Conservation (phyloP, 2,888 invertebrate species). For the Tachina fera region DNA sequence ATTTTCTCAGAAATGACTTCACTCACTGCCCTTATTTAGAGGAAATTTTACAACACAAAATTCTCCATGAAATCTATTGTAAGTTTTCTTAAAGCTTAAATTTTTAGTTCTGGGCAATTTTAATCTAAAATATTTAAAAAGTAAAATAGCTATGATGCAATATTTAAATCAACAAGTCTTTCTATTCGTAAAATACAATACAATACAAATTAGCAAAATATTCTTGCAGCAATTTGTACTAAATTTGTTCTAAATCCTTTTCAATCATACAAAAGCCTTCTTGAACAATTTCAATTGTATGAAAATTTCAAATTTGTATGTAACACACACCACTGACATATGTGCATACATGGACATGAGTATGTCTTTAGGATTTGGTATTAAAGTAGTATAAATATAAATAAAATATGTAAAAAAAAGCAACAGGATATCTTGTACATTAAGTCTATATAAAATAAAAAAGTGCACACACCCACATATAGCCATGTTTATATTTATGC, state of each 20-base stretch:
- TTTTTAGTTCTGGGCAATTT: too few relatives aligned
- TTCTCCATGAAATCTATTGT: too few relatives aligned
- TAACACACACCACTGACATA: background rate
- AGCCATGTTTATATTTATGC: background rate
- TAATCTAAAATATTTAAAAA: too few relatives aligned
- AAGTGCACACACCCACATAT: background rate
- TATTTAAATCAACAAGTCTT: too few relatives aligned
- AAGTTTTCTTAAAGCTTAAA: too few relatives aligned
- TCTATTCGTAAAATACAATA: too few relatives aligned
- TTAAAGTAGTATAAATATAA: background rate
- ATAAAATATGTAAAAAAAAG: constrained; percentile 39
- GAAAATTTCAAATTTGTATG: constrained; percentile 12
- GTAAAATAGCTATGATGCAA: too few relatives aligned
- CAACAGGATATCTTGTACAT: constrained; percentile 65
- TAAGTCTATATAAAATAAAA: constrained; percentile 15
- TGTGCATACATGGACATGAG: background rate
- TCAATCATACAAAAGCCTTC: background rate
- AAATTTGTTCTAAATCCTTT: background rate
- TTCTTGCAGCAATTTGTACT: background rate
- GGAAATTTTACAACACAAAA: too few relatives aligned
- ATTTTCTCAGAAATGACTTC: too few relatives aligned
- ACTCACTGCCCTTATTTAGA: too few relatives aligned
- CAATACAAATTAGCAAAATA: too few relatives aligned
- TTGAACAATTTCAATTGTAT: constrained; percentile 25
- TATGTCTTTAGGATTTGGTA: background rate